Evolutionary conservation across 2,113 vertebrate genomes (phyloP), one percentile per base, ranked within the genome.

Genomic region (Tupaia chinensis): DNA sequence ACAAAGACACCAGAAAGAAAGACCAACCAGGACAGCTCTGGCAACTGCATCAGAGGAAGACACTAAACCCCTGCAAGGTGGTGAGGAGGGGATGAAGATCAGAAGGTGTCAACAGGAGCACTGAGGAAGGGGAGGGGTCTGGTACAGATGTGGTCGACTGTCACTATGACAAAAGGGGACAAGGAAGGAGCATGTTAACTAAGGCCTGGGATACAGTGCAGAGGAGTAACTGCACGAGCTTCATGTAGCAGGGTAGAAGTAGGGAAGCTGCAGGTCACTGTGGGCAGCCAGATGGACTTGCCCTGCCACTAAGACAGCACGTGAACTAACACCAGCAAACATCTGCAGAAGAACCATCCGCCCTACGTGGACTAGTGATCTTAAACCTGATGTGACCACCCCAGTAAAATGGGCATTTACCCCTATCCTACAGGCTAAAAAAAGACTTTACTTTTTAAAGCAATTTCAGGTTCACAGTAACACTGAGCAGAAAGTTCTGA

Each of bases 391-490:
- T 5, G 19, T 60, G 54, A 69, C 25, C 29, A 34, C 58, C 83
- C 54, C 15, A 84, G 10, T n/a, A 25, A 72, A 81, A 83, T 0
- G 17, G 32, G 34, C 11, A 63, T 34, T 81, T 68, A 7, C 17
- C 11, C 34, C 68, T 69, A 29, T 69, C 20, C 6, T 14, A 12
- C 27, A 3, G 68, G 68, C 25, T 69, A 60, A 76, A 74, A 77
- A n/a, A 0, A 29, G 32, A 63, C 56, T 91, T 73, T 19, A 72
- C 32, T 92, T 87, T 87, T 54, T 13, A 77, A 29, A 77, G 68
- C 13, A 68, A 69, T 19, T 94, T 90, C 65, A 73, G 34, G 74
- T 32, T 95, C 79, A 88, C 61, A 91, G 87, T 63, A 85, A 94
- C 79, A 60, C 3, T 20, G 17, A 86, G 60, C 66, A 76, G 1